Conservation (phyloP, 2,888 invertebrate species). For the Caenorhabditis macrosperma region DNA sequence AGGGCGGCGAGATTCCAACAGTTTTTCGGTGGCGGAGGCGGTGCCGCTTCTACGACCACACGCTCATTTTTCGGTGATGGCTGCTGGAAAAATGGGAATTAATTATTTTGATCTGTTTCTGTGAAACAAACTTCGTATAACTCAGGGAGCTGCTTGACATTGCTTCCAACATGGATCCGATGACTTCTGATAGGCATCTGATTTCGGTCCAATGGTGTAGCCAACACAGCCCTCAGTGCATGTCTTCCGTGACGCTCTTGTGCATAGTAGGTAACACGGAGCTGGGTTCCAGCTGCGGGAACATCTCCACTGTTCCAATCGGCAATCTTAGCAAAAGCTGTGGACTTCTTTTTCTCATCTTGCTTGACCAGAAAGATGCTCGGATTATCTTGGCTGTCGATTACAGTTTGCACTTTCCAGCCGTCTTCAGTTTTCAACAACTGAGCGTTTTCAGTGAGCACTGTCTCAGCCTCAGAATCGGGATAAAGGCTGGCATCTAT, state of each 20-base stretch:
- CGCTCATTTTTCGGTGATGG: slow-evolving; percentile 21
- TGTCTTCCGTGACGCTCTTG: slow-evolving; percentile 69
- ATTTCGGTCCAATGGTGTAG: slow-evolving; percentile 61
- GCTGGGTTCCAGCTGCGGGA: slow-evolving; percentile 50
- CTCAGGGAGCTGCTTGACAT: slow-evolving; percentile 14
- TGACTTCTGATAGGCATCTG: slow-evolving; percentile 45
- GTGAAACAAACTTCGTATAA: slow-evolving; percentile 5
- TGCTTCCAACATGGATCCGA: slow-evolving; percentile 31
- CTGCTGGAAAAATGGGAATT: slow-evolving; percentile 22
- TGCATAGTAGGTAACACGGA: slow-evolving; percentile 29
- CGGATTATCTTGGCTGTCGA: slow-evolving; percentile 59
- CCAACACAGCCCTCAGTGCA: slow-evolving; percentile 64
- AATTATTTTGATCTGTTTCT: background rate
- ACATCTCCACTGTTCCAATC: slow-evolving; percentile 64
- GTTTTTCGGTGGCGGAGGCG: slow-evolving; percentile 27
- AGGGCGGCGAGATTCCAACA: slow-evolving; percentile 37
- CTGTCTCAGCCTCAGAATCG: slow-evolving; percentile 12
- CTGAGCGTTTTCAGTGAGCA: slow-evolving; percentile 42
- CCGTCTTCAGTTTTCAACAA: slow-evolving; percentile 67
- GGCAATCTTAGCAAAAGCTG: slow-evolving; percentile 68
- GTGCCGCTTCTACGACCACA: background rate
- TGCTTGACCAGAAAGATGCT: slow-evolving; percentile 24
- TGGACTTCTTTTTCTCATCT: slow-evolving; percentile 18
- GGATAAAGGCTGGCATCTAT: slow-evolving; percentile 5
- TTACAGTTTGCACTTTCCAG: slow-evolving; percentile 59